Percentiles rank a stretch among this genome's conserved stretches.
These are phyloP conservation scores for Lophius piscatorius DNA, from an alignment of 2,113 vertebrate species.

Conservation along the genomic window DNA sequence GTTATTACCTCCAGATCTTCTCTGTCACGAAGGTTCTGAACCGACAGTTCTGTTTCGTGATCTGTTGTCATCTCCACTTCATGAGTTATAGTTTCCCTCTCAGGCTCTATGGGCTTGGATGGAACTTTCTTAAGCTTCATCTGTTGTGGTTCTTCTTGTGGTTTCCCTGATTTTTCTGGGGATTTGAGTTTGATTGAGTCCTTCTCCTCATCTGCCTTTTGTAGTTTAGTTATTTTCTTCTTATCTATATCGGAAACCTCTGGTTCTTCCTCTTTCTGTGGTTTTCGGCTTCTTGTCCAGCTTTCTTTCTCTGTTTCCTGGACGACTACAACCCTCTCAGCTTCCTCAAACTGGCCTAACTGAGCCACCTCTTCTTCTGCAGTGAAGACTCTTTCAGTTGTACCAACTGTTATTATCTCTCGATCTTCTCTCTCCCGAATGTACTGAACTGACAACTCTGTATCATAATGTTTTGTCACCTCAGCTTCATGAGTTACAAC, in stretches of 20 bases:
- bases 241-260: conserved; percentile 25
- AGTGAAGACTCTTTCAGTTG: conserved; percentile 53
- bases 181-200: conserved; percentile 62
- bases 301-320: conserved; percentile 30
- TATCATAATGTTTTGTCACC: conserved; percentile 43
- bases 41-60: conserved; percentile 45
- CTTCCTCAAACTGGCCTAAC: conserved; percentile 34
- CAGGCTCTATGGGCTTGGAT: conserved; percentile 61
- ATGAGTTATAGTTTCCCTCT: conserved; percentile 52
- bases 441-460: conserved; percentile 38
- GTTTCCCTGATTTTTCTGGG: conserved; percentile 50
- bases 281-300: conserved; percentile 52
- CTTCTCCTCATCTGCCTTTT: conserved; percentile 47
- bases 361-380: conserved; percentile 38
- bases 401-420: conserved; percentile 47
- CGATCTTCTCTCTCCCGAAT: conserved; percentile 59
- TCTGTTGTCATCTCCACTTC: conserved; percentile 33
- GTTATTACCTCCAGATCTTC: conserved; percentile 44
- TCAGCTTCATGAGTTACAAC: conserved; percentile 49
- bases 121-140: conserved; percentile 66
- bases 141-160: conserved; percentile 59
- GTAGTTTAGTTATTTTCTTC: conserved; percentile 60
- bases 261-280: conserved; percentile 41
- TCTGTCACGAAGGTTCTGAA: conserved; percentile 34
- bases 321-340: conserved; percentile 12